These are phyloP conservation scores for Vidua macroura DNA, from an alignment of 2,113 vertebrate genomes.

Conservation along the genomic window DNA sequence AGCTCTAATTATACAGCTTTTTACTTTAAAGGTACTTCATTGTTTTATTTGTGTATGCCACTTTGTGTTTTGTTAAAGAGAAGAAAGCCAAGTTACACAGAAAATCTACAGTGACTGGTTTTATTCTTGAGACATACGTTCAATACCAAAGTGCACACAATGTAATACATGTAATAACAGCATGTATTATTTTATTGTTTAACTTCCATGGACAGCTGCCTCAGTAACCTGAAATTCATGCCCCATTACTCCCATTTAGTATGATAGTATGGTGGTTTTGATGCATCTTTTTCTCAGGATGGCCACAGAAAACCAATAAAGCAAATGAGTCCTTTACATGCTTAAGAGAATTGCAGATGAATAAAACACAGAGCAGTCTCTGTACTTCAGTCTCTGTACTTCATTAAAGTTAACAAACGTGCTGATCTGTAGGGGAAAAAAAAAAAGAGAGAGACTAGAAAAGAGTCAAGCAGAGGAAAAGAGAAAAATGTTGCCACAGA, in stretches of 20 bases:
- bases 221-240: neutral
- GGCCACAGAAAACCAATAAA: neutral
- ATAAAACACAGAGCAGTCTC: neutral
- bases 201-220: neutral
- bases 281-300: neutral
- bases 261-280: neutral
- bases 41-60: neutral
- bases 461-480: neutral
- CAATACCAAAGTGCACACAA: neutral
- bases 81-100: neutral
- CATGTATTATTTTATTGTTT: neutral
- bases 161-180: neutral
- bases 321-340: neutral
- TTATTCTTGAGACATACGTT: neutral
- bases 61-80: neutral
- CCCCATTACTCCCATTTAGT: neutral
- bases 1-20: neutral
- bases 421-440: neutral
- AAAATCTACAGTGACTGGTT: neutral
- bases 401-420: neutral
- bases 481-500: neutral
- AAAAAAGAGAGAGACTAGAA: neutral
- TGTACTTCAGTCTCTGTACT: neutral
- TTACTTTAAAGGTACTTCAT: neutral
- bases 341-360: neutral